Evolutionary conservation across 2,888 invertebrate species (phyloP).

Genomic region (Antheraea assamensis): DNA sequence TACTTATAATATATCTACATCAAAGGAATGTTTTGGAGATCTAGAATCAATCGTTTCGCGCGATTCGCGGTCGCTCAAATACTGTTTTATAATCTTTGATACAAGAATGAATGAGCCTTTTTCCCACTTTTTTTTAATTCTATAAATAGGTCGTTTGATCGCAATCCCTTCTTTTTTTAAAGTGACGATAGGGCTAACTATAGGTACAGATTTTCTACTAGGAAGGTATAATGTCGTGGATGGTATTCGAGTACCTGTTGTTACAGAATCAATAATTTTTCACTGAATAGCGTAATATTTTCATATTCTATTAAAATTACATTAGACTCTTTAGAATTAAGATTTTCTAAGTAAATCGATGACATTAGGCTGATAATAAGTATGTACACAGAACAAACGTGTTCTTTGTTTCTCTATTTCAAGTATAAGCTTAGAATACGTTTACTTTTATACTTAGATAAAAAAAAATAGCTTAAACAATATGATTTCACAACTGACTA

Average conservation of each 20-base stretch:
- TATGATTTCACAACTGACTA: constrained; percentile 3
- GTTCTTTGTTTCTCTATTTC: background rate
- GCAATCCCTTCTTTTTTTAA: background rate
- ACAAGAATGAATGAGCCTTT: background rate
- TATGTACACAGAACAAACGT: background rate
- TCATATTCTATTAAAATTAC: background rate
- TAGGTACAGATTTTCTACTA: background rate
- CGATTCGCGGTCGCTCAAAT: background rate
- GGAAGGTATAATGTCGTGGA: background rate
- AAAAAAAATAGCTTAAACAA: constrained; percentile 3
- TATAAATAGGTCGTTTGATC: too few relatives aligned
- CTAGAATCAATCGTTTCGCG: constrained; percentile 9
- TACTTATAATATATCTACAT: constrained; percentile 23
- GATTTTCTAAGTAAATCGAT: background rate
- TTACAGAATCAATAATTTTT: background rate
- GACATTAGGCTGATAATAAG: background rate
- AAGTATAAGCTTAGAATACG: background rate
- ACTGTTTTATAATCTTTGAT: constrained; percentile 1
- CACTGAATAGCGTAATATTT: background rate
- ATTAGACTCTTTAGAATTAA: background rate
- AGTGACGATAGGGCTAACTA: background rate
- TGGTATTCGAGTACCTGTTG: background rate
- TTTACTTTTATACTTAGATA: background rate
- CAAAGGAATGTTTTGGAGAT: constrained; percentile 8
- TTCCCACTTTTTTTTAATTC: too few relatives aligned